phyloP scores from a whole-genome alignment of 2,113 vertebrate species.

The Phylloscopus trochiloides region DNA sequence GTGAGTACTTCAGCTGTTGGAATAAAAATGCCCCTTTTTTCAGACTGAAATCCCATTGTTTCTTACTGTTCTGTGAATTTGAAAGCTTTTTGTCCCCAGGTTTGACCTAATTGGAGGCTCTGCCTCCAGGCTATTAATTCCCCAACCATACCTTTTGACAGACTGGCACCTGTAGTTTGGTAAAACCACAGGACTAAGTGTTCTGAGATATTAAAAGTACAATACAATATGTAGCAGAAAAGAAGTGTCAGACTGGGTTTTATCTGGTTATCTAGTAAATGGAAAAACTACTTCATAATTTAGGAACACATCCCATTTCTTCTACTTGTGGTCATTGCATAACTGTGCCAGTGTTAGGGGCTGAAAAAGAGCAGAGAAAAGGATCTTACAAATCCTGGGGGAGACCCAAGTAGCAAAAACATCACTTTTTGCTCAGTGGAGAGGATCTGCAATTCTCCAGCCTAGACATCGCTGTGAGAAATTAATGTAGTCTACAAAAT shows the following conservation, averaged over 20 bases:
- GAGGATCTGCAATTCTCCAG: slow-evolving; percentile 17
- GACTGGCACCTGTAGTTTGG: background rate
- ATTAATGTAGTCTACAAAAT: slow-evolving; percentile 68
- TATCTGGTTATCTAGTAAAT: background rate
- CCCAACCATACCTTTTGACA: background rate
- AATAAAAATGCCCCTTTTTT: background rate
- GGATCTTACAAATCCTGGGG: background rate
- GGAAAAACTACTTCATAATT: background rate
- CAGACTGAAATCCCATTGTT: background rate
- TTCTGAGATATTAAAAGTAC: background rate
- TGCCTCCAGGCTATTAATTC: slow-evolving; percentile 25
- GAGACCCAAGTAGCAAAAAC: background rate
- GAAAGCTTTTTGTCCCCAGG: background rate
- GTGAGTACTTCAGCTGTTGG: background rate
- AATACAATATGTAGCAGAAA: background rate
- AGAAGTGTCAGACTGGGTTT: background rate
- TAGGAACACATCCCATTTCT: background rate
- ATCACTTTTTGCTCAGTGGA: slow-evolving; percentile 25
- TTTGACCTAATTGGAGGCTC: slow-evolving; percentile 36
- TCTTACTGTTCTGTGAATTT: background rate
- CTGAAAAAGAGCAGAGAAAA: background rate
- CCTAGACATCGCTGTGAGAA: slow-evolving; percentile 8
- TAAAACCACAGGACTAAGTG: background rate
- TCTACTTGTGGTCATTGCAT: background rate
- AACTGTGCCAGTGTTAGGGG: background rate